A percentile compares a stretch with the other conserved stretches of the same genome.
Evolutionary conservation across 2,113 vertebrate genomes (phyloP).

Genomic region (Sinocyclocheilus anophthalmus): DNA sequence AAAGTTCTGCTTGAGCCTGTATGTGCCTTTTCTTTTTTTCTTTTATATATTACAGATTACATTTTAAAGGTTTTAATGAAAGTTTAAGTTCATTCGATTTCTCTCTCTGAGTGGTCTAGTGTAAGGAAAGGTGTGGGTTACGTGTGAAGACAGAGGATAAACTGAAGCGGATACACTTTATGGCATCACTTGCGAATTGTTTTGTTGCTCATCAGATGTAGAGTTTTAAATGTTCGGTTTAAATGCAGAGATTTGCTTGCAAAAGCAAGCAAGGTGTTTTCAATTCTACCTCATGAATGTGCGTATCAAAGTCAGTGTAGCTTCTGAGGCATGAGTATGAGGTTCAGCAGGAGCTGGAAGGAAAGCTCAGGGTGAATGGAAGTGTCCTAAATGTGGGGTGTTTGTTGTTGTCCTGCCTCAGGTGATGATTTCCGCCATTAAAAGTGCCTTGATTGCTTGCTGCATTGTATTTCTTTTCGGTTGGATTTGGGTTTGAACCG

Average conservation of each 20-base stretch:
- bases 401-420: conserved; percentile 68
- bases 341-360: background rate
- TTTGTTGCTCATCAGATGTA: conserved; percentile 11
- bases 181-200: conserved; percentile 25
- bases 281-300: conserved; percentile 53
- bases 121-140: background rate
- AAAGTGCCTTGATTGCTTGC: conserved; percentile 68
- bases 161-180: background rate
- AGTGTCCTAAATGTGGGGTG: conserved; percentile 36
- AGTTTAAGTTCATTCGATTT: background rate
- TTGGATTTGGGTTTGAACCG: no score
- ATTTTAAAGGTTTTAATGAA: background rate
- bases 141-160: background rate
- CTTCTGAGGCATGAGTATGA: background rate
- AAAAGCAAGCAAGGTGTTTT: conserved; percentile 45
- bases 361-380: background rate
- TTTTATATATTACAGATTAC: conserved; percentile 5
- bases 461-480: background rate
- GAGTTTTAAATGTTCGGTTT: conserved; percentile 12
- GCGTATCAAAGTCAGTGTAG: conserved; percentile 4
- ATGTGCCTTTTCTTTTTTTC: conserved; percentile 13
- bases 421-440: conserved; percentile 78
- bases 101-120: background rate
- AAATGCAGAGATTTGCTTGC: conserved; percentile 15
- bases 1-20: conserved; percentile 17